These are phyloP conservation scores for Acromyrmex heyeri DNA, from an alignment of 1,140 invertebrate genomes.

Conservation along the genomic window DNA sequence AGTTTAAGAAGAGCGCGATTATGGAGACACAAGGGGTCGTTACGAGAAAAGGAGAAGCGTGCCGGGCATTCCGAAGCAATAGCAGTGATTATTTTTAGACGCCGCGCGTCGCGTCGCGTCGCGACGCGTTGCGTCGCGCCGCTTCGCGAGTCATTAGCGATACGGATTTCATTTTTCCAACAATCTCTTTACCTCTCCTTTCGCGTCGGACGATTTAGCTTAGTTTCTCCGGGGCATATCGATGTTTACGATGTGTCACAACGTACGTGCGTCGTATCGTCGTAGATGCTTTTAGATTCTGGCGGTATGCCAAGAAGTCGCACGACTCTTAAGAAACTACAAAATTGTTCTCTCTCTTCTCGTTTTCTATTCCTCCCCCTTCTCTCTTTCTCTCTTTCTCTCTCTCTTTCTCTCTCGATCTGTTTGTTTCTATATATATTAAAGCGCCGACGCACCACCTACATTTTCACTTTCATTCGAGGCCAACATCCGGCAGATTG, in stretches of 20 bases:
- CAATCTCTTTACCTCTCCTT: background rate
- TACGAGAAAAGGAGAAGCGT: constrained; percentile 3
- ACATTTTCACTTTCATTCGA: constrained; percentile 35
- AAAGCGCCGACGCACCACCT: constrained; percentile 6
- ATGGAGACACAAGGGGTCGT: background rate
- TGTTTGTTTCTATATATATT: constrained; percentile 2
- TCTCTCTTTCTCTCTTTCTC: background rate
- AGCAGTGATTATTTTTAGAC: constrained; percentile 58
- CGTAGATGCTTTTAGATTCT: constrained; percentile 71
- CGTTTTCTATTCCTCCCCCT: background rate
- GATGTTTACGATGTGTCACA: constrained; percentile 76
- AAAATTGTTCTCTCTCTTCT: constrained; percentile 23
- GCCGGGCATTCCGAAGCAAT: constrained; percentile 49
- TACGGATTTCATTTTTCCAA: constrained; percentile 39
- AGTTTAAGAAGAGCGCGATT: constrained; percentile 17
- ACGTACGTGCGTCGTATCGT: constrained; percentile 59
- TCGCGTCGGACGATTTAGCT: constrained; percentile 51
- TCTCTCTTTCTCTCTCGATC: background rate
- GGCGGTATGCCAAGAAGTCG: constrained; percentile 54
- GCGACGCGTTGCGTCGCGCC: constrained; percentile 2
- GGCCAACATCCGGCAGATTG: constrained; percentile 13
- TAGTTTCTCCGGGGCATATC: constrained; percentile 58
- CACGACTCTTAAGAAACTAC: constrained; percentile 47
- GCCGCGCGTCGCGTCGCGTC: constrained; percentile 25
- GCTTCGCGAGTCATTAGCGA: constrained; percentile 43